Base-by-base conservation (phyloP, 1,140 invertebrate species). In the Gonioctena quinquepunctata region DNA sequence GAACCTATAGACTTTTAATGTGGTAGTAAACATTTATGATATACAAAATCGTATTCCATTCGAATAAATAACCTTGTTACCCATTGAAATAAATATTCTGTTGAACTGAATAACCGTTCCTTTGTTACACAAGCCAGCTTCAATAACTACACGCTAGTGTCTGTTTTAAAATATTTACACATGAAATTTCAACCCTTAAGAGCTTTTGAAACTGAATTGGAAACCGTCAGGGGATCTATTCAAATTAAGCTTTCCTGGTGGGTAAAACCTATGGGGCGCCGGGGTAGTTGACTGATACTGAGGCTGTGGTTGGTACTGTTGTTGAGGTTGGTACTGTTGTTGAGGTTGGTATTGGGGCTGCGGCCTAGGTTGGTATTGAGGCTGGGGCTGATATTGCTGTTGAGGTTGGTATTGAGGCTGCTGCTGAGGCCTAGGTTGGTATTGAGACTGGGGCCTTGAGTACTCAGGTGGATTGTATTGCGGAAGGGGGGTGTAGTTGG, bases 201-300 rank as follows among this genome's bases (percentile, higher is more conserved):
- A 8, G 18, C 27, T 65, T 25, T 65, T 65, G 22, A 65, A 65
- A 50, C 62, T 65, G 25, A 52, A 65, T 16, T 52, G 42, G 16
- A 65, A 65, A 65, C 93, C 93, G 79, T 94, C 93, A 18, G 92
- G 93, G 49, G 91, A 93, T 81, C 93, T 87, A 86, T 93, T 94
- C 71, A 95, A 87, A 75, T 88, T 90, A 64, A 95, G 87, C 81
- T 94, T 94, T 66, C 93, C 93, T 1, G 93, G 92, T 19, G 92
- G 92, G 80, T 90, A 92, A 84, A 93, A 93, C 74, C 91, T 87
- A 69, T 88, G 87, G 1, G 92, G 89, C 11, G 89, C 84, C 50
- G 88, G 88, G 16, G 92, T 92, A 22, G 90, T 91, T 4, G 79
- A 71, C 23, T 79, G 78, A 42, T 84, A 83, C 62, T 82, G 77